Conservation (phyloP, 2,888 invertebrate genomes). For the Conops quadrifasciatus region DNA sequence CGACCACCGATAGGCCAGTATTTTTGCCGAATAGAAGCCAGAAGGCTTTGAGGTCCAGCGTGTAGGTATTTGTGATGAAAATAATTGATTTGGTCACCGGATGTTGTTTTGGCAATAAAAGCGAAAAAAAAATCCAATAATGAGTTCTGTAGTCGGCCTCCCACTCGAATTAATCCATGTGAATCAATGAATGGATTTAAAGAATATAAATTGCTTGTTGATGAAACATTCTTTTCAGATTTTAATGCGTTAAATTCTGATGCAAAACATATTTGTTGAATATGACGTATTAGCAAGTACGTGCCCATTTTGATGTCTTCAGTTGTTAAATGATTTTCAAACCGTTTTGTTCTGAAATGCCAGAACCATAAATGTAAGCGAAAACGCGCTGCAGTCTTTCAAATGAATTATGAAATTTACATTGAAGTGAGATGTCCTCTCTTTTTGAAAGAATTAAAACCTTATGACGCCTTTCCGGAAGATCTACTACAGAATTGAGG, state of each 20-base stretch:
- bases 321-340: slow-evolving; percentile 9
- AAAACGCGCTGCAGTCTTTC: slow-evolving; percentile 36
- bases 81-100: slow-evolving; percentile 28
- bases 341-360: background rate
- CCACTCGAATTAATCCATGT: slow-evolving; percentile 33
- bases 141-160: slow-evolving; percentile 25
- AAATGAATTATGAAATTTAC: slow-evolving; percentile 33
- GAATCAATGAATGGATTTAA: slow-evolving; percentile 37
- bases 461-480: slow-evolving; percentile 6
- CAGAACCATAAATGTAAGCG: slow-evolving; percentile 32
- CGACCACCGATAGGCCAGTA: slow-evolving; percentile 44
- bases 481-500: too few species aligned
- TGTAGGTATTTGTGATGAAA: slow-evolving; percentile 36
- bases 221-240: background rate
- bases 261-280: slow-evolving; percentile 30
- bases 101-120: too few species aligned
- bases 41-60: slow-evolving; percentile 39
- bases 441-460: too few species aligned
- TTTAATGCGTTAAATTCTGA: slow-evolving; percentile 22
- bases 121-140: too few species aligned
- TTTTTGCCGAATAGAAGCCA: slow-evolving; percentile 40
- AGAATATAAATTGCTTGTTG: slow-evolving; percentile 23
- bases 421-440: background rate
- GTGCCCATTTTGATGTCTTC: slow-evolving; percentile 28
- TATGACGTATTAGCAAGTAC: slow-evolving; percentile 30